Base-by-base conservation (phyloP, 2,113 vertebrate species). In the Emydura subglobosa region DNA sequence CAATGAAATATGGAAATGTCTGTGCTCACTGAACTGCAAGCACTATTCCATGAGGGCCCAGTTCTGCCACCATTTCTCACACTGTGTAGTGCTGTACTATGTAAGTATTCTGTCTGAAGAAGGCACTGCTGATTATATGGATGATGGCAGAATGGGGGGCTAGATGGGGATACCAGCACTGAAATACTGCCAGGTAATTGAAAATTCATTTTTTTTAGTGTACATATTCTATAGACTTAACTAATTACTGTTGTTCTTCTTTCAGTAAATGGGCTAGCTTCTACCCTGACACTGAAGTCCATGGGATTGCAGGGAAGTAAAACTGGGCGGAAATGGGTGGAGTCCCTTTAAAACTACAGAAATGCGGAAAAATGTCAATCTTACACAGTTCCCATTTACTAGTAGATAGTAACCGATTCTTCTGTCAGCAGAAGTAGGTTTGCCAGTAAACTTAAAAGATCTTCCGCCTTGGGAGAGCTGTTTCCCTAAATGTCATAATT, bases 401-500 rank as follows among this genome's bases (percentile, higher is more conserved):
- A 31, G 7, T 49, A 92, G 89, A 89, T 49, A 79, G 44, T 9
- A 81, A 92, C 59, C 31, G 54, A 51, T 94, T 83, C 78, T 96
- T 94, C 94, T 92, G 81, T 57, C 68, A 59, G 22, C 51, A 84
- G 51, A 84, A 72, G 65, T 68, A 68, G 57, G 90, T 94, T 94
- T 98, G 94, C 96, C 97, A 96, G 92, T 97, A 97, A 96, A 96
- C 93, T 96, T 82, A 79, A 97, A 96, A 98, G 94, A 94, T 88
- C 97, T 95, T 94, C 95, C 96, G 81, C 95, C 53, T 80, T 89
- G 96, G 94, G 93, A 96, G 96, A 96, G 88, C 96, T 96, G 94
- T 94, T 98, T 99, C 98, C 97, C 98, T 98, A 97, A 95, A 97
- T 98, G 97, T 98, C 93, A 97, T 98, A 98, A 98, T 98, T 98